Percentiles rank a stretch among this genome's conserved stretches.
These are phyloP conservation scores for Phalacrocorax carbo DNA, from an alignment of 2,113 vertebrate species.

Conservation along the genomic window DNA sequence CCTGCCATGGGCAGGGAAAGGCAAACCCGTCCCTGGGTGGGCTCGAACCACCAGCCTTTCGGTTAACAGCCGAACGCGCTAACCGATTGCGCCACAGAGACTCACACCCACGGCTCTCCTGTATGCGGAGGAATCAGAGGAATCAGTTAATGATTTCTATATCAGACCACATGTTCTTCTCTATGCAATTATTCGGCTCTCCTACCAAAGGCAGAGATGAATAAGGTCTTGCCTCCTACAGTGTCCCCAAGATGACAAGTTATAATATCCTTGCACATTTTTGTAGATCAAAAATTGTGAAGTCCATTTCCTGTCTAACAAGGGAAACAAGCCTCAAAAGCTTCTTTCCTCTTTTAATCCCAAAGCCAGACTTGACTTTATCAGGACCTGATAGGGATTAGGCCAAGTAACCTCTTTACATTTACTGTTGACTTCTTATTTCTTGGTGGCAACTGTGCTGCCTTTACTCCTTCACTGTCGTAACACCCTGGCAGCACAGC, in stretches of 20 bases:
- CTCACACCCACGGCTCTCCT: not conserved
- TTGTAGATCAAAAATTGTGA: not conserved
- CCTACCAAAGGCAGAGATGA: not conserved
- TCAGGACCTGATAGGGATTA: not conserved
- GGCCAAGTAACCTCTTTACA: not conserved
- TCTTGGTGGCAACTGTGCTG: not conserved
- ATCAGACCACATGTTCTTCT: not conserved
- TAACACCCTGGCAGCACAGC: not conserved
- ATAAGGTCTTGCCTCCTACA: not conserved
- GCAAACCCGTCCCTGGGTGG: slow-evolving; percentile 69
- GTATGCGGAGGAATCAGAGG: not conserved
- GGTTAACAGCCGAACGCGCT: slow-evolving; percentile 83
- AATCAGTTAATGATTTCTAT: not conserved
- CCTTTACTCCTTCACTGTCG: not conserved
- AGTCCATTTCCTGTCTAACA: not conserved
- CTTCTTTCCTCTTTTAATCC: not conserved
- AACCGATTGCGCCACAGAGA: slow-evolving; percentile 81
- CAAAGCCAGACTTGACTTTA: not conserved
- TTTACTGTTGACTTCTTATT: not conserved
- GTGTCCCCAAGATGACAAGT: not conserved
- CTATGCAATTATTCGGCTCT: not conserved
- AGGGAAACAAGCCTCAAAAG: not conserved
- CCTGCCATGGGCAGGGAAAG: not conserved
- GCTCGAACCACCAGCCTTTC: slow-evolving; percentile 85
- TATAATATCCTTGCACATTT: not conserved